Evolutionary conservation across 2,113 vertebrate genomes (phyloP), one percentile per base, ranked within the genome.

Genomic region (Passer montanus): DNA sequence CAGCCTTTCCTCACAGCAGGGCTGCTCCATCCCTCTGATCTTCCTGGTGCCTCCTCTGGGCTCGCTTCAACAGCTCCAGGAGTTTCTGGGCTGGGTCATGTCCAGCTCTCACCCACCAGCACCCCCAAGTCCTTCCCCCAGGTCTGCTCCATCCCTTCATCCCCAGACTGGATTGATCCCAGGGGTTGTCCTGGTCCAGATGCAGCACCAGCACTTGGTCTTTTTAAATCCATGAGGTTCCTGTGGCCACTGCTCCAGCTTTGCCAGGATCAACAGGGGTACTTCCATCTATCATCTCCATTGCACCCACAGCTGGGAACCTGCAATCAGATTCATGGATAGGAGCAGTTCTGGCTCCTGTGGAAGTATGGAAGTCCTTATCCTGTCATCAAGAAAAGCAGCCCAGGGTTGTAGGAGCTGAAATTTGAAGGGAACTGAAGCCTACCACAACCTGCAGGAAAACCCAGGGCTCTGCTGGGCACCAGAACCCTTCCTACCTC

Each of bases 211-310:
- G 20, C 46, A n/a, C 16, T 30, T 39, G 37, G 7, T n/a, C 15
- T 26, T 46, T 22, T 62, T 18, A 46, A 46, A 59, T 21, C 26
- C 39, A 11, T 21, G 35, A 47, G 24, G 70, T 55, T 55, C 19
- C 55, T 23, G 13, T 20, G 46, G 44, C 13, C 22, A 27, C 35
- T 14, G 31, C 52, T 67, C 17, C 43, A 77, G 1, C 63, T 78
- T 46, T 44, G 46, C 73, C 74, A 53, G 39, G 28, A 37, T n/a
- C 55, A 46, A 3, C 0, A 0, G 33, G 2, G 28, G 2, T 11
- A 37, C 4, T 33, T 53, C 46, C 84, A 60, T 31, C 26, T 7
- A 14, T 18, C 83, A 31, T 17, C 70, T 67, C 26, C 37, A 67
- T 0, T 26, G 63, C 28, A 68, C 12, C 7, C 12, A 49, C 41